Conservation (phyloP, 2,797 vertebrate genomes). For the Hydrophis major region DNA sequence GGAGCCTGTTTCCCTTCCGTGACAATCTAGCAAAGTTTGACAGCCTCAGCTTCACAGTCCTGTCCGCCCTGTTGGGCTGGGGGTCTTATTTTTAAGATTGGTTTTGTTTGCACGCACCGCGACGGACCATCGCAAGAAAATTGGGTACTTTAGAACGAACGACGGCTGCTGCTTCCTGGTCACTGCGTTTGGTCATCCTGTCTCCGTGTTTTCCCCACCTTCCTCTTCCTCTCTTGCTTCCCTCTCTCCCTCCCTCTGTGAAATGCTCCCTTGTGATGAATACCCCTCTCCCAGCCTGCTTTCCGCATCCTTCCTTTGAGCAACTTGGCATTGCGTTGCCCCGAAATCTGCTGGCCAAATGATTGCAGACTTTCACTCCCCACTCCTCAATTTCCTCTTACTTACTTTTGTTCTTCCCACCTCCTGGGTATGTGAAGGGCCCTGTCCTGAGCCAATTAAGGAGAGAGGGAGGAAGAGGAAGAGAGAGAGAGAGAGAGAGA, state of each 20-base stretch:
- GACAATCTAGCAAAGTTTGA: neutral
- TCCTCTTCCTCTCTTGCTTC: neutral
- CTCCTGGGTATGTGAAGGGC: neutral
- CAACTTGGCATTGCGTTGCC: neutral
- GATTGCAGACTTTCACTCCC: neutral
- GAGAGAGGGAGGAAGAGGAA: too few relatives aligned
- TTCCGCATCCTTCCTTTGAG: neutral
- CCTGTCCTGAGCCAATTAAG: too few relatives aligned
- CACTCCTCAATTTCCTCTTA: neutral
- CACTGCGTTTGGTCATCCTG: neutral
- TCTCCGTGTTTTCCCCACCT: neutral
- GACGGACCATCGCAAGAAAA: neutral
- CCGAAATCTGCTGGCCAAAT: neutral
- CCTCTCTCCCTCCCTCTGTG: neutral
- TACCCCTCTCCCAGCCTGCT: neutral
- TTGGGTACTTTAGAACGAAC: neutral
- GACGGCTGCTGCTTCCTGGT: neutral
- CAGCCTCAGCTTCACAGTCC: neutral
- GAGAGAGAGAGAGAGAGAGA: too few relatives aligned
- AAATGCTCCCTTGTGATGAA: neutral
- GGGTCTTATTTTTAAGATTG: neutral
- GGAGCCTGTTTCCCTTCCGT: neutral
- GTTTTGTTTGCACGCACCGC: neutral
- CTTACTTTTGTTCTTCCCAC: neutral
- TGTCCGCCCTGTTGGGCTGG: neutral